Percentiles rank a stretch among this genome's conserved stretches.
These are phyloP conservation scores for Procavia capensis DNA, from an alignment of 2,113 vertebrate species.

Conservation along the genomic window DNA sequence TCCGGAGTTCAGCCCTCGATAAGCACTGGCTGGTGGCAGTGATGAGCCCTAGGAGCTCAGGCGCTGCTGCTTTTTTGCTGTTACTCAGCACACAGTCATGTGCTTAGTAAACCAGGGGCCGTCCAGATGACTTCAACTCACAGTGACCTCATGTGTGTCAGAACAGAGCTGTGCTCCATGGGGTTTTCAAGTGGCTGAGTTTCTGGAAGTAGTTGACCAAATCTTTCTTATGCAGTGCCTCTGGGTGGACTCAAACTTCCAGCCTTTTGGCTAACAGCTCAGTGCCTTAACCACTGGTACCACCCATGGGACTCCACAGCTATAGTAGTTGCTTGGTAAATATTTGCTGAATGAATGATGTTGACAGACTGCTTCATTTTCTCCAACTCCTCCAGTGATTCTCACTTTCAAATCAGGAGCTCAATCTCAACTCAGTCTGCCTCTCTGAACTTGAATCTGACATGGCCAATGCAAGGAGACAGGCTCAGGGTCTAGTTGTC, in stretches of 20 bases:
- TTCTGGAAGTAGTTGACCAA: background rate
- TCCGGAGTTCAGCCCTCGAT: background rate
- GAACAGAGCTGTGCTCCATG: no score
- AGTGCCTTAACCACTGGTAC: background rate
- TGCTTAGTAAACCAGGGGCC: background rate
- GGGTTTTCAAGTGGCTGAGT: no score
- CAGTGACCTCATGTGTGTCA: background rate
- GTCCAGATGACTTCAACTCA: background rate
- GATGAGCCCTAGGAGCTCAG: no score
- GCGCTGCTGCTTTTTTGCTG: background rate
- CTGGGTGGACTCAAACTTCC: background rate
- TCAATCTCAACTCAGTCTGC: background rate
- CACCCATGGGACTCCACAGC: background rate
- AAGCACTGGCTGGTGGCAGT: background rate
- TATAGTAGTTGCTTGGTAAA: background rate
- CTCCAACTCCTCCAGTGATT: background rate
- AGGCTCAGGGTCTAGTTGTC: background rate
- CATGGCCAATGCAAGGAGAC: background rate
- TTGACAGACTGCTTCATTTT: background rate
- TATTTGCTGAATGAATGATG: background rate
- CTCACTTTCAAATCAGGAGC: background rate
- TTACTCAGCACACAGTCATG: background rate
- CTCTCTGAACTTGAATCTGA: background rate
- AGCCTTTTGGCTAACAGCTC: background rate
- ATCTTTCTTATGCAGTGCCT: background rate